Percentiles rank a stretch among this genome's conserved stretches.
phyloP scores from a whole-genome alignment of 2,888 invertebrate species.

The Melieria picta region DNA sequence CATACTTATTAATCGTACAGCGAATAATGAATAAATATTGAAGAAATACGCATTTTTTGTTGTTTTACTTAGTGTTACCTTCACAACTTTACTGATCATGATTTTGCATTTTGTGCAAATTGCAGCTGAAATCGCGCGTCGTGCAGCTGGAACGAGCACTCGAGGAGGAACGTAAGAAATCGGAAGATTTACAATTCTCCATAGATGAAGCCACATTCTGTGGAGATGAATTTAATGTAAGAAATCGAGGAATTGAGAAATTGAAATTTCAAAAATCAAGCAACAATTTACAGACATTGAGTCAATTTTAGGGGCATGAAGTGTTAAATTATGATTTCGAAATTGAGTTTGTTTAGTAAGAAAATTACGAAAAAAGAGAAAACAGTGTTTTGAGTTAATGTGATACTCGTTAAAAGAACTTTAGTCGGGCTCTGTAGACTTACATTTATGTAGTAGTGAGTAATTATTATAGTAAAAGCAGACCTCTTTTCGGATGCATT shows the following conservation, averaged over 20 bases:
- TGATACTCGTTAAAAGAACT: no score
- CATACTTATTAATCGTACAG: conserved; percentile 4
- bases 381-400: no score
- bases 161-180: conserved; percentile 81
- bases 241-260: conserved; percentile 39
- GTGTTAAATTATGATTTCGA: no score
- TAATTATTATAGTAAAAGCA: no score
- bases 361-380: no score
- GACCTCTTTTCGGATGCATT: no score
- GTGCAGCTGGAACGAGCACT: conserved; percentile 72
- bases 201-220: conserved; percentile 92
- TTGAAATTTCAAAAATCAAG: background rate
- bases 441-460: no score
- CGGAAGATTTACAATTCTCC: conserved; percentile 90
- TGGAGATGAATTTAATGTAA: conserved; percentile 89
- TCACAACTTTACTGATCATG: conserved; percentile 28
- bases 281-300: conserved; percentile 39
- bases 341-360: no score
- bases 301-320: no score
- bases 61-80: conserved; percentile 19
- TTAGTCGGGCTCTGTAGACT: no score
- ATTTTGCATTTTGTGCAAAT: conserved; percentile 38
- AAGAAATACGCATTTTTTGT: background rate
- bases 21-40: conserved; percentile 13
- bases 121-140: conserved; percentile 70